These are phyloP conservation scores for Clivina fossor DNA, from an alignment of 2,888 invertebrate genomes.

Conservation along the genomic window DNA sequence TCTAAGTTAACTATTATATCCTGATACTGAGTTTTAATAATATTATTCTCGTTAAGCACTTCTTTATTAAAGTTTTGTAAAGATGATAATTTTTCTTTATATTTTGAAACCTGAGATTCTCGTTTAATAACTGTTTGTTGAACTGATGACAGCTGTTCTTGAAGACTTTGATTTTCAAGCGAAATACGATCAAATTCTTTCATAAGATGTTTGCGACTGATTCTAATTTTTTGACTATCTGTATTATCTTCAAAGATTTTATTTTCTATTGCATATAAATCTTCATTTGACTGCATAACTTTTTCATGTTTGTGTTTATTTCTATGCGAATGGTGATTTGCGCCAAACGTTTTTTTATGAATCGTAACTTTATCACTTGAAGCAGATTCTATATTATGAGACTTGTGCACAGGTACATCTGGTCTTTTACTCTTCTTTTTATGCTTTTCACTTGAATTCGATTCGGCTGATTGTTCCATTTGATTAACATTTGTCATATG, in stretches of 20 bases:
- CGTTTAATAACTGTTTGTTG: constrained; percentile 58
- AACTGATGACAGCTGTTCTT: constrained; percentile 56
- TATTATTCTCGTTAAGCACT: constrained; percentile 64
- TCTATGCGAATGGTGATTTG: constrained; percentile 45
- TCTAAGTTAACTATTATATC: constrained; percentile 58
- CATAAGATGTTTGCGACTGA: constrained; percentile 47
- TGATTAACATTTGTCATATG: constrained; percentile 23
- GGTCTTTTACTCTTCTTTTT: constrained; percentile 17
- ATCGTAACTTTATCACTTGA: constrained; percentile 11
- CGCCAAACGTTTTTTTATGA: constrained; percentile 44
- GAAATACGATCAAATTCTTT: constrained; percentile 58
- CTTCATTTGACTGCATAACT: constrained; percentile 41
- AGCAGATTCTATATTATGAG: constrained; percentile 6
- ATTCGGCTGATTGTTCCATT: constrained; percentile 2
- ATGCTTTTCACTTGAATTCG: constrained; percentile 1
- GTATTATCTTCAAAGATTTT: constrained; percentile 11
- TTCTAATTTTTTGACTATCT: constrained; percentile 32
- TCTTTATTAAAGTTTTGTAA: constrained; percentile 64
- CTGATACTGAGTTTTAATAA: constrained; percentile 56
- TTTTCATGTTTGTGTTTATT: constrained; percentile 35
- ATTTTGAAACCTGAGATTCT: constrained; percentile 61
- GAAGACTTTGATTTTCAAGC: constrained; percentile 58
- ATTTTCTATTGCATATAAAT: constrained; percentile 11
- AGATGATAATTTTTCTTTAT: constrained; percentile 63
- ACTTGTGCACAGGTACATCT: constrained; percentile 31